These are phyloP conservation scores for Hippasteria phrygiana DNA, from an alignment of 53 echinoderm and acorn worm genomes.

Conservation along the genomic window DNA sequence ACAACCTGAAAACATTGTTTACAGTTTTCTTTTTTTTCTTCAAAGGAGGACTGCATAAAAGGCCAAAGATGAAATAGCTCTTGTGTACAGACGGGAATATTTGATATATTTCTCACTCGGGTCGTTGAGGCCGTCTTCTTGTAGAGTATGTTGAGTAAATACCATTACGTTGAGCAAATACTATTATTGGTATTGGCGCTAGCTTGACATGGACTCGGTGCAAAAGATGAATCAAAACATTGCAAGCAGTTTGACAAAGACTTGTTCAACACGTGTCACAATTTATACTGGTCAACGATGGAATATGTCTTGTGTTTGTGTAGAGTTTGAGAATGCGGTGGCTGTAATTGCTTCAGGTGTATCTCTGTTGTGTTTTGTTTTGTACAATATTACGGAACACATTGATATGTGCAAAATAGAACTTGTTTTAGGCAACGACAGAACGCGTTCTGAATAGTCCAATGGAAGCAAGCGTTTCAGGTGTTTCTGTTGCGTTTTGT, in stretches of 20 bases:
- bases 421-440: too few species aligned
- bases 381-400: too few species aligned
- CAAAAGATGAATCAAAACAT: not conserved
- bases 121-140: not conserved
- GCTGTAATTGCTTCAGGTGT: not conserved
- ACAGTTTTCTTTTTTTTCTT: not conserved
- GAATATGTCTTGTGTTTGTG: not conserved
- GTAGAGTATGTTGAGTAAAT: not conserved
- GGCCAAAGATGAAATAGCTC: not conserved
- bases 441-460: too few species aligned
- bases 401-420: too few species aligned
- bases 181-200: not conserved
- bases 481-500: too few species aligned
- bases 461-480: too few species aligned
- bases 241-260: not conserved
- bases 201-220: not conserved
- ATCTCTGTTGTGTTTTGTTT: not conserved
- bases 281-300: not conserved
- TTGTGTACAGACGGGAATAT: not conserved
- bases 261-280: not conserved
- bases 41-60: not conserved
- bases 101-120: not conserved
- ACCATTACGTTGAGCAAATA: not conserved
- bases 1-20: not conserved
- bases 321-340: too few species aligned